Evolutionary conservation across 2,888 invertebrate species (phyloP).

Genomic region (Pammene aurita): DNA sequence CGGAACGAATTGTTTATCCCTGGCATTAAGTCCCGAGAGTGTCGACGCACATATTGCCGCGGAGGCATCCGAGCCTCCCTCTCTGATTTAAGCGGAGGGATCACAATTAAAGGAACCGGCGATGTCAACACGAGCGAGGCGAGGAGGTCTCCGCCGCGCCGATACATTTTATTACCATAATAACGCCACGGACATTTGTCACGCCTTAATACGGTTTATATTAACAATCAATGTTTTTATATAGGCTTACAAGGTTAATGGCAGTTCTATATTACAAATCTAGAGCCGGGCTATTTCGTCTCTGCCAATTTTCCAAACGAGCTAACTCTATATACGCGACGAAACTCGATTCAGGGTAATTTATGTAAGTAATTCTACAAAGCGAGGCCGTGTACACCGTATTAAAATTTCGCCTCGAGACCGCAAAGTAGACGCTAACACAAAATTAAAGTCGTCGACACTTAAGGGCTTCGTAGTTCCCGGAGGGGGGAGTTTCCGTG

Average conservation of each 20-base stretch:
- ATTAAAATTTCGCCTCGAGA: conserved; percentile 78
- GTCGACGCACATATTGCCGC: conserved; percentile 69
- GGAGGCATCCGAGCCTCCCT: conserved; percentile 56
- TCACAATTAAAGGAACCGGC: conserved; percentile 68
- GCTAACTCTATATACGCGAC: conserved; percentile 59
- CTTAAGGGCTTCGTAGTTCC: conserved; percentile 80
- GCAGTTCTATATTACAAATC: conserved; percentile 6
- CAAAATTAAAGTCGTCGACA: conserved; percentile 82
- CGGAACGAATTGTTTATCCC: conserved; percentile 76
- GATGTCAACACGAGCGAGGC: conserved; percentile 62
- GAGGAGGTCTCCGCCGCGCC: conserved; percentile 44
- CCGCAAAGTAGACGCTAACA: conserved; percentile 82
- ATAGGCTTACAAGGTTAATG: background rate
- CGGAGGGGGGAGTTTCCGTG: conserved; percentile 70
- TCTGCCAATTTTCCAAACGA: conserved; percentile 65
- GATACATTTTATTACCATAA: conserved; percentile 52
- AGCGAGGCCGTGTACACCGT: conserved; percentile 72
- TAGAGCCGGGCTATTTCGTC: conserved; percentile 43
- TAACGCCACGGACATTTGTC: conserved; percentile 46
- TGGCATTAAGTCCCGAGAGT: conserved; percentile 68
- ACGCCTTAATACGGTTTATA: conserved; percentile 31
- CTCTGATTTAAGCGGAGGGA: conserved; percentile 61
- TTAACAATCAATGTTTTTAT: conserved; percentile 21
- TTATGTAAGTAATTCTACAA: conserved; percentile 79
- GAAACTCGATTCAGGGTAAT: conserved; percentile 74